Conservation (phyloP, 2,113 vertebrate species). For the Globicephala melas region DNA sequence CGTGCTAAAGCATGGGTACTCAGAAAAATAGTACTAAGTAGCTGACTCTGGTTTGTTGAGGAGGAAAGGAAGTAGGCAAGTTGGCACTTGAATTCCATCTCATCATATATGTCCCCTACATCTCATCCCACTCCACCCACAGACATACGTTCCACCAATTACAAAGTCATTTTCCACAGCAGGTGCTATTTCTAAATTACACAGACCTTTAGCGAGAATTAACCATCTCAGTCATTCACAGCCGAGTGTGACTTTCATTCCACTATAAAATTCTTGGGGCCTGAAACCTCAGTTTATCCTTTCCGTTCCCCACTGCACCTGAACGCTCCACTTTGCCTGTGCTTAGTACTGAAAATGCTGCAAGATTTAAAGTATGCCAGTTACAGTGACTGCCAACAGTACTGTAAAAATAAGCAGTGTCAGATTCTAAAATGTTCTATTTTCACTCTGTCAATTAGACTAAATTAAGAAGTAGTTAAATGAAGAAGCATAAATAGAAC, state of each 20-base stretch:
- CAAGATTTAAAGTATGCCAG: background rate
- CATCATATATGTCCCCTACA: background rate
- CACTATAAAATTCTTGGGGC: background rate
- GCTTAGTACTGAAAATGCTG: background rate
- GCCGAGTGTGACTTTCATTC: background rate
- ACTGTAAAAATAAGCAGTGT: background rate
- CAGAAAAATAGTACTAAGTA: background rate
- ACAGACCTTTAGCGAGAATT: background rate
- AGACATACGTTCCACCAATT: background rate
- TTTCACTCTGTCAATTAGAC: background rate
- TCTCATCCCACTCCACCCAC: background rate
- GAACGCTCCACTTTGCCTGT: background rate
- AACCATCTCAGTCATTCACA: background rate
- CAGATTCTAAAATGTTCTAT: background rate
- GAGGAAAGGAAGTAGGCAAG: background rate
- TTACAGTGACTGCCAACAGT: background rate
- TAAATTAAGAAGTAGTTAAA: constrained; percentile 30
- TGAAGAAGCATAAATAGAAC: background rate
- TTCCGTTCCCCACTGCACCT: background rate
- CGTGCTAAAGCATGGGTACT: background rate
- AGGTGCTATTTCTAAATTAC: background rate
- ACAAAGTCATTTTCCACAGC: background rate
- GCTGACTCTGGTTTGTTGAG: background rate
- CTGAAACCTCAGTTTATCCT: background rate
- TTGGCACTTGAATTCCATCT: background rate